Evolutionary conservation across 2,888 invertebrate species (phyloP).

Genomic region (Mythimna lalbum): DNA sequence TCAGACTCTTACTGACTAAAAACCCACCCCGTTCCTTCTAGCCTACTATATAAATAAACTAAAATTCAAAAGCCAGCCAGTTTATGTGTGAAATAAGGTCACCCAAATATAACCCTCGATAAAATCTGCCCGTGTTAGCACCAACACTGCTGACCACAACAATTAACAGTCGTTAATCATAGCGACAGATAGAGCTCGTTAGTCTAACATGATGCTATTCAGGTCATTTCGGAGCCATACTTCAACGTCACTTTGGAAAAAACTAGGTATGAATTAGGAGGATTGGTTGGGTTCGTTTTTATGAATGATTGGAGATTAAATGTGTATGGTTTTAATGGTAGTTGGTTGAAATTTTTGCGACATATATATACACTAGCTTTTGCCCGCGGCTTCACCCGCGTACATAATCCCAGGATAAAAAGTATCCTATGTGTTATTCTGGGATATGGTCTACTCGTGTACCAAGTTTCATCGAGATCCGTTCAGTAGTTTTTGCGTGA

Average conservation of each 20-base stretch:
- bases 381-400: too few relatives aligned
- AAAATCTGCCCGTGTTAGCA: slow-evolving; percentile 35
- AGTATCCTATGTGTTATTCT: too few relatives aligned
- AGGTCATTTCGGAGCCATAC: slow-evolving; percentile 57
- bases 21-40: too few relatives aligned
- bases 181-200: slow-evolving; percentile 71
- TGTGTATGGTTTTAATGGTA: not conserved
- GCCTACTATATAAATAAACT: too few relatives aligned
- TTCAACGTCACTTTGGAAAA: slow-evolving; percentile 59
- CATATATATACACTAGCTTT: too few relatives aligned
- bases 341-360: too few relatives aligned
- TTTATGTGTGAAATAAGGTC: slow-evolving; percentile 7
- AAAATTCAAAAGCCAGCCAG: not conserved
- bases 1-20: too few relatives aligned
- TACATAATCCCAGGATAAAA: too few relatives aligned
- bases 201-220: slow-evolving; percentile 57
- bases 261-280: slow-evolving; percentile 21
- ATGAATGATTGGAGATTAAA: not conserved
- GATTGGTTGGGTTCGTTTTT: slow-evolving; percentile 2
- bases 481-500: too few relatives aligned
- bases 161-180: slow-evolving; percentile 74
- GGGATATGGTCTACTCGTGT: too few relatives aligned
- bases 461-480: too few relatives aligned
- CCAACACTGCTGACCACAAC: slow-evolving; percentile 43
- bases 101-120: slow-evolving; percentile 36